Conservation (phyloP, 2,888 invertebrate genomes). For the Mayetiola destructor region DNA sequence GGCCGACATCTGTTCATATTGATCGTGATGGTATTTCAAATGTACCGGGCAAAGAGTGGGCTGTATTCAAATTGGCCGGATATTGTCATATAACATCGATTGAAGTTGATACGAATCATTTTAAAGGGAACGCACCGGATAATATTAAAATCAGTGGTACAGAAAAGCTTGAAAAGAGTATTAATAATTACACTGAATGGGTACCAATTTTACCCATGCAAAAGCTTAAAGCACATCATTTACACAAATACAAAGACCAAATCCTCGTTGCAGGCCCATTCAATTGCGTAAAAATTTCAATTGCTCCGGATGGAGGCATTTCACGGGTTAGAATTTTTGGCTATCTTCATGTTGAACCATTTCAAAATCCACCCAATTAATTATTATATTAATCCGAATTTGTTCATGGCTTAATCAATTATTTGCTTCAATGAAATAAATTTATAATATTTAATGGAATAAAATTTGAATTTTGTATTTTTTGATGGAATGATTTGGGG, state of each 20-base stretch:
- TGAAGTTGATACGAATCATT: constrained; percentile 45
- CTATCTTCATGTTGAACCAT: neutral
- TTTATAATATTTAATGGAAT: too few species aligned
- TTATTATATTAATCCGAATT: too few species aligned
- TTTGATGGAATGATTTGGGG: too few species aligned
- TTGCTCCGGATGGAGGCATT: constrained; percentile 48
- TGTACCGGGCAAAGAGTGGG: constrained; percentile 47
- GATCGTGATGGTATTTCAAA: constrained; percentile 42
- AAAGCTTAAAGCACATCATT: constrained; percentile 39
- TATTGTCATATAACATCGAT: constrained; percentile 38
- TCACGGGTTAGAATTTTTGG: constrained; percentile 41
- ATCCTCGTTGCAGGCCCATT: constrained; percentile 32
- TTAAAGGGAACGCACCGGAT: constrained; percentile 51
- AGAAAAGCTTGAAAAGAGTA: constrained; percentile 23
- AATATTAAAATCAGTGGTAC: constrained; percentile 43
- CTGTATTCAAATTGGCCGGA: constrained; percentile 43
- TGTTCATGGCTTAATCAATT: too few species aligned
- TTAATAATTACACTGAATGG: constrained; percentile 14
- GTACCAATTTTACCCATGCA: constrained; percentile 17
- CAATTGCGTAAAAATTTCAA: constrained; percentile 42
- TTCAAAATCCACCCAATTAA: neutral
- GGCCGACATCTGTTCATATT: constrained; percentile 41
- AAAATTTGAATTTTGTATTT: too few species aligned
- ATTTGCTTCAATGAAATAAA: too few species aligned
- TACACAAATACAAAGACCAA: constrained; percentile 36